Conservation (phyloP, 2,113 vertebrate species). For the Campylorhamphus procurvoides region DNA sequence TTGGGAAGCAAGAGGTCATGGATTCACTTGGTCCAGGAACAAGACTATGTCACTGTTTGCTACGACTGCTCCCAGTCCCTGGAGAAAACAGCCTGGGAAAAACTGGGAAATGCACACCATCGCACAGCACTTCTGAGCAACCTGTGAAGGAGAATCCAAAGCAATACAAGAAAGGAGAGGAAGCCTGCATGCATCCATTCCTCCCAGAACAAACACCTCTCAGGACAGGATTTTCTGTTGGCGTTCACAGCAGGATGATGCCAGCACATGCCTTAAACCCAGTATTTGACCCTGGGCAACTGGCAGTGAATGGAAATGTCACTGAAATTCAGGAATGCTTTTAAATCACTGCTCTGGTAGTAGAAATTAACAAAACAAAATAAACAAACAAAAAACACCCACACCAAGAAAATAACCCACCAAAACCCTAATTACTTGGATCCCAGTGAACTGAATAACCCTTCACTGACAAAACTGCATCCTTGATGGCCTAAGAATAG, state of each 20-base stretch:
- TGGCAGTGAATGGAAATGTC: not conserved
- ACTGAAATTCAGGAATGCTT: not conserved
- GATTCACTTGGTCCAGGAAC: not conserved
- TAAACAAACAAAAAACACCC: not conserved
- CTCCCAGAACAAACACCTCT: not conserved
- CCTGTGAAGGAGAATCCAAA: not conserved
- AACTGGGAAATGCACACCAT: not conserved
- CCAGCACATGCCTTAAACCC: not conserved
- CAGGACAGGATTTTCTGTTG: not conserved
- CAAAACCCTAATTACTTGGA: not conserved
- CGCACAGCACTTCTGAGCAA: not conserved
- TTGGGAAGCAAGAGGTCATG: not conserved
- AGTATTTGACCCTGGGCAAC: not conserved
- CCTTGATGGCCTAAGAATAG: not conserved
- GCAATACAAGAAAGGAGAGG: not conserved
- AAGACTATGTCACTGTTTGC: not conserved
- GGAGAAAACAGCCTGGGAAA: not conserved
- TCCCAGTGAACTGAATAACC: constrained; percentile 10
- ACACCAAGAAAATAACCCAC: not conserved
- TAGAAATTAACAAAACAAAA: not conserved
- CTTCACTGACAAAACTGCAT: not conserved
- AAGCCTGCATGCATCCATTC: not conserved
- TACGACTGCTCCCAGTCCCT: not conserved
- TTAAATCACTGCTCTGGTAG: not conserved
- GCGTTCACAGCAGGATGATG: not conserved